phyloP scores from a whole-genome alignment of 2,888 invertebrate species.

The Tinea pellionella region DNA sequence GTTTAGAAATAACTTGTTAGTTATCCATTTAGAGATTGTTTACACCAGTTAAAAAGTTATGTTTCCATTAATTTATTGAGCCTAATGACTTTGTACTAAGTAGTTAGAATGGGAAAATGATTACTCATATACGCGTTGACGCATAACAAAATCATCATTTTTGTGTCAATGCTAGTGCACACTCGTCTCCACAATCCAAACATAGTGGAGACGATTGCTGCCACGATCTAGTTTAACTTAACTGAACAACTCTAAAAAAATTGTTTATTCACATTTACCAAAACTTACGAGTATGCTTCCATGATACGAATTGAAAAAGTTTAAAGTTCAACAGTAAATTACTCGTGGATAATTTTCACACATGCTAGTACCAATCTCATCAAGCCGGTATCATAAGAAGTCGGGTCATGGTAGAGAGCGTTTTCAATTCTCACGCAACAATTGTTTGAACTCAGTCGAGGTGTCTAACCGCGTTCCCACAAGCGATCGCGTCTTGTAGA shows the following conservation, averaged over 20 bases:
- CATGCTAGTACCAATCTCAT: conserved; percentile 7
- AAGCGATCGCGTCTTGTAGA: conserved; percentile 8
- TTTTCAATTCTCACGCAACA: conserved; percentile 26
- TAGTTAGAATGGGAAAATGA: background rate
- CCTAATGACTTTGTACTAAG: conserved; percentile 9
- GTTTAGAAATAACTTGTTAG: background rate
- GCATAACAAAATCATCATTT: no score
- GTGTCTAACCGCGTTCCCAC: conserved; percentile 29
- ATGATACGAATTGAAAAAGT: background rate
- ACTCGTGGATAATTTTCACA: conserved; percentile 1
- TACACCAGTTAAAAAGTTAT: background rate
- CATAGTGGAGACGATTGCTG: no score
- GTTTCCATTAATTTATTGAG: background rate
- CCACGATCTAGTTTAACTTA: no score
- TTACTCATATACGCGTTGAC: background rate
- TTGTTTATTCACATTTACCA: no score
- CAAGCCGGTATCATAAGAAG: conserved; percentile 21
- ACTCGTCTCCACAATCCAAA: no score
- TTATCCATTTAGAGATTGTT: background rate
- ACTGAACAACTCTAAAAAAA: no score
- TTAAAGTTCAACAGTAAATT: conserved; percentile 6
- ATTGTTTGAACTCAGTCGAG: conserved; percentile 17
- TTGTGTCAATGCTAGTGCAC: no score
- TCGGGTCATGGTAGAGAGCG: conserved; percentile 26
- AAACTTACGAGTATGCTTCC: background rate